Conservation (phyloP, 2,113 vertebrate species). For the Mungos mungo region DNA sequence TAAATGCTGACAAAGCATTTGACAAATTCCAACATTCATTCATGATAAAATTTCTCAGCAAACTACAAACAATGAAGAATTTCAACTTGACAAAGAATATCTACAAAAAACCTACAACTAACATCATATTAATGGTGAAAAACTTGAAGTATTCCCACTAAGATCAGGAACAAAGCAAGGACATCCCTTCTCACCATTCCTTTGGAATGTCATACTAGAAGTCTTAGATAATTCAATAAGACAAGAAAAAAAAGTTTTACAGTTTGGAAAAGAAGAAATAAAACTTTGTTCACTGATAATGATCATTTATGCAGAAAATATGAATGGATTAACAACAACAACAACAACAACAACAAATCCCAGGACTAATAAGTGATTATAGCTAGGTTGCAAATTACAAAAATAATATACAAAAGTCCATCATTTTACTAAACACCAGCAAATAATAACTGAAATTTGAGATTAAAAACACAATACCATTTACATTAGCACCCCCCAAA, state of each 20-base stretch:
- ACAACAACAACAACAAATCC: background rate
- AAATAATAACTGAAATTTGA: background rate
- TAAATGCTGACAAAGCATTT: background rate
- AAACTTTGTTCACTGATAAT: background rate
- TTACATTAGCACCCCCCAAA: background rate
- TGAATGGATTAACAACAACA: background rate
- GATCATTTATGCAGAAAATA: background rate
- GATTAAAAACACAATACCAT: background rate
- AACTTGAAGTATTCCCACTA: background rate
- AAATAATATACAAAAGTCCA: background rate
- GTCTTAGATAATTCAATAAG: background rate
- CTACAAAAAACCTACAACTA: background rate
- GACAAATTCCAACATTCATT: background rate
- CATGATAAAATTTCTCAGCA: background rate
- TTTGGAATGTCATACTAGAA: background rate
- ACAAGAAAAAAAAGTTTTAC: background rate
- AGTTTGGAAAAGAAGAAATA: background rate
- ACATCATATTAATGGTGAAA: background rate
- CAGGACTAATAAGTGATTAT: background rate
- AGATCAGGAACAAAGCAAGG: background rate
- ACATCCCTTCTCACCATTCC: background rate
- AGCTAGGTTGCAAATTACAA: background rate
- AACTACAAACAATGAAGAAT: background rate
- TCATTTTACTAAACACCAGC: background rate
- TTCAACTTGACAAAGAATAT: background rate